phyloP scores from a whole-genome alignment of 2,888 invertebrate genomes.

The Callyntrura sp. region DNA sequence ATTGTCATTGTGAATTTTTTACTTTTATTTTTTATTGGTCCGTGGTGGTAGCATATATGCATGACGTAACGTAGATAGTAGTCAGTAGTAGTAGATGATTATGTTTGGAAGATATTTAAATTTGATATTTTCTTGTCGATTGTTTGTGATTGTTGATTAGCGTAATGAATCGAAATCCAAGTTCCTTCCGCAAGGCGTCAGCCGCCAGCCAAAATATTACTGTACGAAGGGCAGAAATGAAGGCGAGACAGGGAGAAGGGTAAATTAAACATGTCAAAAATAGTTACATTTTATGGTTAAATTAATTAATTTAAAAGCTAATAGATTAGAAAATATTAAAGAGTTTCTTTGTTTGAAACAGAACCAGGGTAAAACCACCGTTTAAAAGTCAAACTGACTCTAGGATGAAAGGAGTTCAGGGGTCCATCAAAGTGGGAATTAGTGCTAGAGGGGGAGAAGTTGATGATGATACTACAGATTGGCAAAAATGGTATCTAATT shows the following conservation, averaged over 20 bases:
- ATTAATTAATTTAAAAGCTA: neutral
- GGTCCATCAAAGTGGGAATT: neutral
- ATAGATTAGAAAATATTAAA: neutral
- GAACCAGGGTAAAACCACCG: constrained; percentile 24
- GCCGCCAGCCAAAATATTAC: constrained; percentile 13
- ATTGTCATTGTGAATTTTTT: too few relatives aligned
- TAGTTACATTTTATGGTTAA: too few relatives aligned
- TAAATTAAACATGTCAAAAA: constrained; percentile 6
- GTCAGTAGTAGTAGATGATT: too few relatives aligned
- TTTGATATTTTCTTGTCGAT: neutral
- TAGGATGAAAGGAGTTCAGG: constrained; percentile 7
- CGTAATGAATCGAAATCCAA: constrained; percentile 47
- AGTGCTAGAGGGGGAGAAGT: neutral
- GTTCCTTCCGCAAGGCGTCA: constrained; percentile 35
- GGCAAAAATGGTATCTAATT: constrained; percentile 63
- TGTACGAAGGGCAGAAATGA: constrained; percentile 47
- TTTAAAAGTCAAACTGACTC: constrained; percentile 26
- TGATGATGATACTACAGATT: constrained; percentile 58
- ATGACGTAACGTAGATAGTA: too few relatives aligned
- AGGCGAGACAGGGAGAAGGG: constrained; percentile 22
- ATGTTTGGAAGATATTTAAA: too few relatives aligned
- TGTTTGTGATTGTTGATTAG: neutral
- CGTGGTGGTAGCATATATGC: too few relatives aligned
- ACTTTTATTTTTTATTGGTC: too few relatives aligned
- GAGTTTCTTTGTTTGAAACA: neutral